Conservation (phyloP, 2,113 vertebrate species). For the Henicopernis longicauda region DNA sequence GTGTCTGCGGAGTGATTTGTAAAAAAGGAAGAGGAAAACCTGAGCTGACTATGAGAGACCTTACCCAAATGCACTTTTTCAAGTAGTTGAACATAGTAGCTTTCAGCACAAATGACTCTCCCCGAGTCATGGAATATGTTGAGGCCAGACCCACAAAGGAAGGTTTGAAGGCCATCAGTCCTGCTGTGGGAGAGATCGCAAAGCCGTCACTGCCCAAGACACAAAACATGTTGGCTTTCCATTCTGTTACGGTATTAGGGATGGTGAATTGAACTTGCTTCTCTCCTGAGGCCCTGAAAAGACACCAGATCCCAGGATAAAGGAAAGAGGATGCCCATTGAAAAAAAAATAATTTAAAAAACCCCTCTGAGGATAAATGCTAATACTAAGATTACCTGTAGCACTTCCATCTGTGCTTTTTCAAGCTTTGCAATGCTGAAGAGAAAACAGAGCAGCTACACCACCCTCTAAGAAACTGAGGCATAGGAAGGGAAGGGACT, state of each 20-base stretch:
- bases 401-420: neutral
- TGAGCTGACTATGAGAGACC: neutral
- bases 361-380: neutral
- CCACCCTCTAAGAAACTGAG: neutral
- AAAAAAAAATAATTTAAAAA: no score
- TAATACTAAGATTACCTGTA: neutral
- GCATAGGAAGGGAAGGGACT: neutral
- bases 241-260: constrained; percentile 78
- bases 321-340: neutral
- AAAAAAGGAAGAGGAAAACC: neutral
- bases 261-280: constrained; percentile 35
- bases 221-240: constrained; percentile 78
- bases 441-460: neutral
- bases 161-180: constrained; percentile 73
- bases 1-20: neutral
- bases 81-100: constrained; percentile 77
- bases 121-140: constrained; percentile 74
- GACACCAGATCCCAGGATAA: neutral
- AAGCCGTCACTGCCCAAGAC: constrained; percentile 69
- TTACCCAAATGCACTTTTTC: constrained; percentile 29
- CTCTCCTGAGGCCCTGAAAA: neutral
- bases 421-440: neutral
- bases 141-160: constrained; percentile 78
- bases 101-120: constrained; percentile 74
- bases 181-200: constrained; percentile 64